These are phyloP conservation scores for Gadus chalcogrammus DNA, from an alignment of 2,113 vertebrate genomes.

Conservation along the genomic window DNA sequence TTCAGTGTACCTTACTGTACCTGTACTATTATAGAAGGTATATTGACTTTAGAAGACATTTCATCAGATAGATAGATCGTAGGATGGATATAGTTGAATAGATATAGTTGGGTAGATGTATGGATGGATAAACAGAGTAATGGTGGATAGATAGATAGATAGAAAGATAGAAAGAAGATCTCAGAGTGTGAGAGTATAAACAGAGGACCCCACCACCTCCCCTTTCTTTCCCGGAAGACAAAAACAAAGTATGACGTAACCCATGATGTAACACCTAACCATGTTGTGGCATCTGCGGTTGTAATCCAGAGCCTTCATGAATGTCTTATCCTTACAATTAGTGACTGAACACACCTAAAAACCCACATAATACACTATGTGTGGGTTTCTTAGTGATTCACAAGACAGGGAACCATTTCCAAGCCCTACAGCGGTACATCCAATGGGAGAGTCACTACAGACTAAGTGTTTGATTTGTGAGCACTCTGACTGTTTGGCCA, in stretches of 20 bases:
- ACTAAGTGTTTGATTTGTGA: slow-evolving; percentile 72
- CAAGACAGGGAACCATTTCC: slow-evolving; percentile 43
- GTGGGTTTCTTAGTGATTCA: slow-evolving; percentile 52
- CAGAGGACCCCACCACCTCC: no score
- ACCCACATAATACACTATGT: slow-evolving; percentile 32
- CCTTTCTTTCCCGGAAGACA: no score
- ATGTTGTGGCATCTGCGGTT: slow-evolving; percentile 3
- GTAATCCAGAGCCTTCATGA: slow-evolving; percentile 11
- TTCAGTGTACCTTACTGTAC: no score
- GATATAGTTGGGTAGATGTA: no score
- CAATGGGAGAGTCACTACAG: slow-evolving; percentile 38
- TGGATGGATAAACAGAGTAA: no score
- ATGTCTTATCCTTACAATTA: slow-evolving; percentile 19
- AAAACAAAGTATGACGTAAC: background rate
- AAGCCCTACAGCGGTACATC: slow-evolving; percentile 22
- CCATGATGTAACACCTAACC: slow-evolving; percentile 10
- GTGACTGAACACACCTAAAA: slow-evolving; percentile 32
- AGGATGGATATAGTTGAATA: background rate
- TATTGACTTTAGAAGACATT: no score
- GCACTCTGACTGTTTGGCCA: slow-evolving; percentile 58
- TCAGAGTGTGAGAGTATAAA: no score
- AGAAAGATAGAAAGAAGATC: background rate
- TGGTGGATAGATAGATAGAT: no score
- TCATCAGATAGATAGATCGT: background rate
- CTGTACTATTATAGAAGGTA: no score